Evolutionary conservation across 2,797 vertebrate species (phyloP).

Genomic region (Echiichthys vipera): DNA sequence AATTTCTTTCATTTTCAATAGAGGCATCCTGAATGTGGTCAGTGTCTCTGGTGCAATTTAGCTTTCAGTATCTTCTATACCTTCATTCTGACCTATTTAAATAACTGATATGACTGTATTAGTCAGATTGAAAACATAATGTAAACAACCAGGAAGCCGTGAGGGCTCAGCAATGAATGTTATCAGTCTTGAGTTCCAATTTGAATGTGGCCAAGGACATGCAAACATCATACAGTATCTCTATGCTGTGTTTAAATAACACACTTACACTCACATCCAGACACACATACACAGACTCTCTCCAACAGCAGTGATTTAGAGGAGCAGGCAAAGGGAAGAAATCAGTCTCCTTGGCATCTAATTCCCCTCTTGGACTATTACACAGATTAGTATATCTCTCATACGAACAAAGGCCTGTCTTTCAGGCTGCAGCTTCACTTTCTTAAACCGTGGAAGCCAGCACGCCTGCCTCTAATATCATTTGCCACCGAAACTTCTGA

Average conservation of each 20-base stretch:
- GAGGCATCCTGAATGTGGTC: no score
- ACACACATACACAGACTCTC: background rate
- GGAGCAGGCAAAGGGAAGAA: slow-evolving; percentile 26
- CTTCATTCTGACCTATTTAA: background rate
- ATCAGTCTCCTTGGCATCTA: slow-evolving; percentile 53
- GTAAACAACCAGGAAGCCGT: background rate
- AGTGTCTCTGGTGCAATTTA: background rate
- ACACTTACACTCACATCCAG: background rate
- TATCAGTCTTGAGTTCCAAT: background rate
- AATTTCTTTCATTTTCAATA: no score
- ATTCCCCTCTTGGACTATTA: slow-evolving; percentile 49
- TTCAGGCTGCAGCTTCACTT: slow-evolving; percentile 19
- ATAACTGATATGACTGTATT: background rate
- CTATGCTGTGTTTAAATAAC: background rate
- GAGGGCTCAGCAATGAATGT: background rate
- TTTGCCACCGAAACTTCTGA: slow-evolving; percentile 13
- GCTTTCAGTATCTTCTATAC: no score
- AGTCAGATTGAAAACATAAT: background rate
- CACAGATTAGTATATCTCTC: slow-evolving; percentile 51
- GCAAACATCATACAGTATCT: slow-evolving; percentile 14
- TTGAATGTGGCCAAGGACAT: slow-evolving; percentile 4
- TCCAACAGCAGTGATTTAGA: slow-evolving; percentile 22
- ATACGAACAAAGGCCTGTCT: slow-evolving; percentile 34
- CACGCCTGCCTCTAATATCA: background rate
- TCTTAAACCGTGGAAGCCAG: slow-evolving; percentile 6